Percentiles rank a stretch among this genome's conserved stretches.
These are phyloP conservation scores for Drosophila meridiana DNA, from an alignment of 2,888 invertebrate genomes.

Conservation along the genomic window DNA sequence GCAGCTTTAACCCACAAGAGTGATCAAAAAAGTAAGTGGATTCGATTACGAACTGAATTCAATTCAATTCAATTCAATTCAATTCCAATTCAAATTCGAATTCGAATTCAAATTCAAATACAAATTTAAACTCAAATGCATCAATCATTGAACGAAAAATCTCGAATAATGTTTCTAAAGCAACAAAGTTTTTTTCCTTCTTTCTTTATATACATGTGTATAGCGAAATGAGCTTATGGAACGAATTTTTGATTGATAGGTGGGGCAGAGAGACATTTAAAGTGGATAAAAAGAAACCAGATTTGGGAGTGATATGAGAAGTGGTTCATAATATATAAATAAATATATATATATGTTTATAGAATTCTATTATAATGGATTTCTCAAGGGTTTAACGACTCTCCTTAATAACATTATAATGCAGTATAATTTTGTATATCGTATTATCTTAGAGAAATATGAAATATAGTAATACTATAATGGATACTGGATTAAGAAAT, in stretches of 20 bases:
- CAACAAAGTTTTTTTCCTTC: conserved; percentile 4
- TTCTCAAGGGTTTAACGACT: background rate
- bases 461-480: too few species aligned
- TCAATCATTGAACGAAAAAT: conserved; percentile 62
- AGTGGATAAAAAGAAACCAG: background rate
- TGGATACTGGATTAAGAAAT: too few species aligned
- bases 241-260: conserved; percentile 74
- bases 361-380: background rate
- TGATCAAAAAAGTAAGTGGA: conserved; percentile 70
- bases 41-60: conserved; percentile 47
- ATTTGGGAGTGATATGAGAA: background rate
- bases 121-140: conserved; percentile 46
- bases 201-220: background rate
- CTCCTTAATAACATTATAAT: background rate
- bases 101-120: conserved; percentile 52
- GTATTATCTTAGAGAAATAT: background rate
- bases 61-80: conserved; percentile 46
- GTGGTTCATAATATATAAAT: background rate
- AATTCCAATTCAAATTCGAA: conserved; percentile 35
- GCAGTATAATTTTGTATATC: background rate
- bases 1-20: conserved; percentile 49
- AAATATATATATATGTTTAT: background rate
- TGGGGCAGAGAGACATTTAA: background rate
- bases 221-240: conserved; percentile 62
- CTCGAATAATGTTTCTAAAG: conserved; percentile 21